These are phyloP conservation scores for Rotaria socialis DNA, from an alignment of 2,888 invertebrate genomes.

Conservation along the genomic window DNA sequence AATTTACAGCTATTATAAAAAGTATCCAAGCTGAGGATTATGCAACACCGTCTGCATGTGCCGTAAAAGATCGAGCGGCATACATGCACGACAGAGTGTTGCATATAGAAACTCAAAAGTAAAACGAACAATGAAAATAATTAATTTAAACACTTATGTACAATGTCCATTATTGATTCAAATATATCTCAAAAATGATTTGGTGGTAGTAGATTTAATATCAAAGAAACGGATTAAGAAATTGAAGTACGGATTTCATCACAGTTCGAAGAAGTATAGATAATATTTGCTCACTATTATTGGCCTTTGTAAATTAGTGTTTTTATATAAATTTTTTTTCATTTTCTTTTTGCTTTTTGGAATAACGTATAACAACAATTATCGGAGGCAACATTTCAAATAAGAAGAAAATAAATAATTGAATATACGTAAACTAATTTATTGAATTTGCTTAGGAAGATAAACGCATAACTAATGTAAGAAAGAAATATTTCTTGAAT, in stretches of 20 bases:
- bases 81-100: not conserved
- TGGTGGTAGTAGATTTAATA: not conserved
- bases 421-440: not conserved
- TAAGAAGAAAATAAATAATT: not conserved
- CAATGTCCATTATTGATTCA: not conserved
- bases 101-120: not conserved
- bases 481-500: not conserved
- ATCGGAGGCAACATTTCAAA: not conserved
- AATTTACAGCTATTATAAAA: slow-evolving; percentile 10
- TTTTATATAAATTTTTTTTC: not conserved
- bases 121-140: not conserved
- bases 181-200: not conserved
- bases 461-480: not conserved
- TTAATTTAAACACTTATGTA: not conserved
- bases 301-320: not conserved
- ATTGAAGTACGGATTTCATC: slow-evolving; percentile 5
- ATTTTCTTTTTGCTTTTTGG: not conserved
- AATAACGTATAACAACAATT: not conserved
- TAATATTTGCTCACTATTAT: slow-evolving; percentile 1
- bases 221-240: slow-evolving; percentile 12
- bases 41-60: slow-evolving; percentile 21
- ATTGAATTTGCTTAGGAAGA: not conserved
- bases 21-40: not conserved
- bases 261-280: not conserved
- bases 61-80: not conserved